Evolutionary conservation across 2,113 vertebrate species (phyloP), one percentile per base, ranked within the genome.

Genomic region (Hydropotes inermis): DNA sequence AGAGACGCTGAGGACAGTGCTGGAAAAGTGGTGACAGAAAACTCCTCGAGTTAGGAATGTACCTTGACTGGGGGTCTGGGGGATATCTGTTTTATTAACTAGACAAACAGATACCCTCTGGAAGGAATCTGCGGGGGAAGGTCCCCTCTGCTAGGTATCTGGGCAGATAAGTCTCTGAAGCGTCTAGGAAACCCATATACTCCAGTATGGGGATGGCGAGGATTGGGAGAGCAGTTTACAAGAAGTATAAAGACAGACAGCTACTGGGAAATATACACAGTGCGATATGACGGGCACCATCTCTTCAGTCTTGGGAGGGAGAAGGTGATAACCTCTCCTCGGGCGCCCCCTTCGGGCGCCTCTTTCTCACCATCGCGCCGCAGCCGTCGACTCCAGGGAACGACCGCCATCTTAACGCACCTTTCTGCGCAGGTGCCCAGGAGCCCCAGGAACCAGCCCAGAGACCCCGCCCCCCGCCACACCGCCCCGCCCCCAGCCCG

Each of bases 361-460:
- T 91, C 91, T 81, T 81, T 61, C 97, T 98, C 89, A 98, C 96
- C 97, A 19, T 94, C 14, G 21, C 79, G 1, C 6, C 3, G 28
- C n/a, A 21, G 78, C 52, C 55, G 9, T 36, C 36, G 1, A 83
- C 36, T 90, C 58, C 94, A 25, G 55, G 12, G 70, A 43, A 76
- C 33, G 43, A n/a, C 89, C 45, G 81, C 97, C 98, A 97, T 92
- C 83, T 85, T 97, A 97, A 97, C 93, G 95, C 79, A 95, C 55
- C 45, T 91, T 94, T 81, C 88, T 85, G 97, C 93, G 91, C 98
- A 92, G 70, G 93, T 60, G 78, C 92, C 3, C 39, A 6, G 54
- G 58, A 74, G 57, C 14, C 50, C 27, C 55, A 21, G 14, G 58
- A 7, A 33, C 47, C 28, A 0, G 54, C 16, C 45, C 14, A 47